Percentiles rank a stretch among this genome's conserved stretches.
These are phyloP conservation scores for Salvelinus fontinalis DNA, from an alignment of 2,113 vertebrate species.

Conservation along the genomic window DNA sequence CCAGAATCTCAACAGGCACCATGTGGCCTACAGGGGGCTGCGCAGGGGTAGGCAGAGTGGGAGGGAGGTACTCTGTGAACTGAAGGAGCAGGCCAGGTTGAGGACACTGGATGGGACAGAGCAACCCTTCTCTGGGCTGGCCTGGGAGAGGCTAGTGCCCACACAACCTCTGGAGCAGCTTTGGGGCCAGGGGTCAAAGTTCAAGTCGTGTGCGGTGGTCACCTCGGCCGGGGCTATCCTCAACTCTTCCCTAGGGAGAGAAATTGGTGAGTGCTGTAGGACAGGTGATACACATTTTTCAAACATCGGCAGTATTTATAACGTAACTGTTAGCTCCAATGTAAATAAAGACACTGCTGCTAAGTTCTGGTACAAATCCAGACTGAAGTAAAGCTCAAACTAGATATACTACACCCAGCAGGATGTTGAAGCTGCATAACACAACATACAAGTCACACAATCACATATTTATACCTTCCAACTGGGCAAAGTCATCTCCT, in stretches of 20 bases:
- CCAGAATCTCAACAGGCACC: slow-evolving; percentile 76
- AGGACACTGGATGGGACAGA: slow-evolving; percentile 82
- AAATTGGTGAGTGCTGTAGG: slow-evolving; percentile 81
- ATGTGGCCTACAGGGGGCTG: slow-evolving; percentile 74
- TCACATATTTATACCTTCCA: too few species aligned
- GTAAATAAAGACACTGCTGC: not conserved
- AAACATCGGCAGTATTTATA: not conserved
- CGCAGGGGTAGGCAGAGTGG: slow-evolving; percentile 51
- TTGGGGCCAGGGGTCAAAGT: slow-evolving; percentile 50
- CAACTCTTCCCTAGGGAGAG: slow-evolving; percentile 81
- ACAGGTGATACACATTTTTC: not conserved
- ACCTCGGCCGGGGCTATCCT: slow-evolving; percentile 86
- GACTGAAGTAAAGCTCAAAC: too few species aligned
- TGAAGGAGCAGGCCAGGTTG: slow-evolving; percentile 72
- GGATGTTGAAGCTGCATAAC: too few species aligned
- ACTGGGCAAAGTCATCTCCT: too few species aligned
- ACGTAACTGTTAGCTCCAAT: not conserved
- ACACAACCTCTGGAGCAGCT: slow-evolving; percentile 70
- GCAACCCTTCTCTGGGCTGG: slow-evolving; percentile 78
- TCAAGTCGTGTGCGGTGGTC: slow-evolving; percentile 84
- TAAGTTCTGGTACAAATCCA: too few species aligned
- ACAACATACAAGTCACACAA: too few species aligned
- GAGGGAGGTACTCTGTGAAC: slow-evolving; percentile 75
- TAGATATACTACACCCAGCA: too few species aligned
- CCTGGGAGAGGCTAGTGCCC: slow-evolving; percentile 80